phyloP scores from a whole-genome alignment of 2,113 vertebrate species.

The Raja brachyura region DNA sequence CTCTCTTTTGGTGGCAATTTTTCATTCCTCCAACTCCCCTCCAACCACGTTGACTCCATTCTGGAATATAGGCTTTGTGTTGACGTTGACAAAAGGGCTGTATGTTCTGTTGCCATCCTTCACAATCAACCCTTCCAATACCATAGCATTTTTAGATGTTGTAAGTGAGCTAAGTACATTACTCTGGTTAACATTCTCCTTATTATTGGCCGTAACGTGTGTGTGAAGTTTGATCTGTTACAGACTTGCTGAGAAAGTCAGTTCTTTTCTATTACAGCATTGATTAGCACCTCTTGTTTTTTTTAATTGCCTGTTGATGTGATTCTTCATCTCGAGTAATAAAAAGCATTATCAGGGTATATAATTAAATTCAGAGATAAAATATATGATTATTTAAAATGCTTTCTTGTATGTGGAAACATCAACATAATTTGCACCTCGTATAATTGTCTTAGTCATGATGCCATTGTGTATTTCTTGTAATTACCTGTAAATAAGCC shows the following conservation, averaged over 20 bases:
- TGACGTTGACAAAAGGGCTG: too few relatives aligned
- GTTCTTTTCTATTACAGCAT: not conserved
- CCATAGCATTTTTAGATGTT: not conserved
- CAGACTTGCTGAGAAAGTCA: not conserved
- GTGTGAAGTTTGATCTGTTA: not conserved
- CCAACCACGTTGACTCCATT: too few relatives aligned
- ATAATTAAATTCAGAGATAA: not conserved
- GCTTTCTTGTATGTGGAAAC: not conserved
- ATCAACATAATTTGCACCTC: not conserved
- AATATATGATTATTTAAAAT: not conserved
- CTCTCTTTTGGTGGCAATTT: too few relatives aligned
- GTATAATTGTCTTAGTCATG: too few relatives aligned
- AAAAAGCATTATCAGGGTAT: not conserved
- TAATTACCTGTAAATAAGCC: not conserved
- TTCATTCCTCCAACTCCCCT: too few relatives aligned
- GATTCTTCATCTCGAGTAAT: not conserved
- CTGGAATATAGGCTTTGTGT: too few relatives aligned
- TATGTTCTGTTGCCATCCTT: too few relatives aligned
- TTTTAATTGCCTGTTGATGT: not conserved
- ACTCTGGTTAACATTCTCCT: not conserved
- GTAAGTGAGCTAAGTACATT: not conserved
- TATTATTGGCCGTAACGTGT: not conserved
- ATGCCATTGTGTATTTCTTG: too few relatives aligned
- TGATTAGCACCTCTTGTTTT: not conserved
- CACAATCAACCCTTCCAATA: too few relatives aligned